A percentile compares a stretch with the other conserved stretches of the same genome.
Evolutionary conservation across 2,797 vertebrate species (phyloP).

Genomic region (Cacajao melanocephalus): DNA sequence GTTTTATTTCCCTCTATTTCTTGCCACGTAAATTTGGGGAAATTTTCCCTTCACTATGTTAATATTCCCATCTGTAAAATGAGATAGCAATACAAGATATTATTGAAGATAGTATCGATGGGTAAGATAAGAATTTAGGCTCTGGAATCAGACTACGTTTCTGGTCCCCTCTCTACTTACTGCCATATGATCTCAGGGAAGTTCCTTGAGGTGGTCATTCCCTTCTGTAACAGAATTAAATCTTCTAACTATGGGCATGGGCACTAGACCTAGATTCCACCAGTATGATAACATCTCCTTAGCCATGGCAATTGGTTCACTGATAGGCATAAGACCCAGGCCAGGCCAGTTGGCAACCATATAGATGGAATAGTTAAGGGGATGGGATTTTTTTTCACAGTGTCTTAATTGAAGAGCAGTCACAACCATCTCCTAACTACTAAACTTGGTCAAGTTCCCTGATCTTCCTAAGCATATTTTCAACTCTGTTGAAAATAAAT

Average conservation of each 20-base stretch:
- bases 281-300: not conserved
- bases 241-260: not conserved
- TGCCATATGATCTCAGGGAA: not conserved
- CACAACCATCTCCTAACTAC: not conserved
- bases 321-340: not conserved
- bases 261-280: not conserved
- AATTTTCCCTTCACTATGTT: not conserved
- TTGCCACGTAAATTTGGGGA: not conserved
- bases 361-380: not conserved
- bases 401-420: not conserved
- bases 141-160: not conserved
- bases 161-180: not conserved
- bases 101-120: not conserved
- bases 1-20: not conserved
- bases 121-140: not conserved
- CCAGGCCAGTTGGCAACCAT: not conserved
- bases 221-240: not conserved
- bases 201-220: not conserved
- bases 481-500: not conserved
- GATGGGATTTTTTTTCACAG: not conserved
- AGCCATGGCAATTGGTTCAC: not conserved
- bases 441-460: not conserved
- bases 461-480: not conserved
- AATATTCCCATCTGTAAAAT: not conserved
- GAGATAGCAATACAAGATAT: not conserved